phyloP scores from a whole-genome alignment of 2,113 vertebrate species.

The Gymnocephalus cernua region DNA sequence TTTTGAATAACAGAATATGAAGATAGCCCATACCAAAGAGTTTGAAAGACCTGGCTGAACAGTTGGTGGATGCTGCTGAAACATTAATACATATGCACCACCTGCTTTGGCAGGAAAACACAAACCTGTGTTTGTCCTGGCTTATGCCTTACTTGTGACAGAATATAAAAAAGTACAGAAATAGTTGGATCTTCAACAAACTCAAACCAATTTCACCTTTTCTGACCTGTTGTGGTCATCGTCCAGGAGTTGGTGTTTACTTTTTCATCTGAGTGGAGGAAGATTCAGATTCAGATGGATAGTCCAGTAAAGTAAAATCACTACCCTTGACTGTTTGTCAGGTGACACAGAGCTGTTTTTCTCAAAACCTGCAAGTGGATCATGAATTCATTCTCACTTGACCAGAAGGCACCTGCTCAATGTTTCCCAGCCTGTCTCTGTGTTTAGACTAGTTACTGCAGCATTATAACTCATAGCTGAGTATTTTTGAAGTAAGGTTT shows the following conservation, averaged over 20 bases:
- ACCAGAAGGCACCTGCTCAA: neutral
- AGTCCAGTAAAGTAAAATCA: conserved; percentile 1
- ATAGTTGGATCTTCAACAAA: conserved; percentile 8
- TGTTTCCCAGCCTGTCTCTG: neutral
- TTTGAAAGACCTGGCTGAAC: neutral
- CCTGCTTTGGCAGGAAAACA: conserved; percentile 11
- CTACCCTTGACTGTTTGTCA: conserved; percentile 5
- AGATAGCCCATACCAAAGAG: neutral
- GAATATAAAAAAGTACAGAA: conserved; percentile 7
- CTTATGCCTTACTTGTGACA: conserved; percentile 7
- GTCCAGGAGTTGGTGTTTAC: conserved; percentile 19
- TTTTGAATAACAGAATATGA: neutral
- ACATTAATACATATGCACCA: neutral
- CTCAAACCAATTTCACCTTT: conserved; percentile 34
- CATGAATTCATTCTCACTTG: neutral
- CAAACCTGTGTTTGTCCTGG: neutral
- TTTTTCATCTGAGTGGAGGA: conserved; percentile 12
- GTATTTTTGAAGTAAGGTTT: conserved; percentile 5
- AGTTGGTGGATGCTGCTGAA: neutral
- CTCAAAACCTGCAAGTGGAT: conserved; percentile 3
- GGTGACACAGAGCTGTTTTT: conserved; percentile 14
- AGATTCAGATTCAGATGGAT: conserved; percentile 4
- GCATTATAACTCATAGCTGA: neutral
- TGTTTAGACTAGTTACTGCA: neutral
- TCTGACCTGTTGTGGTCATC: conserved; percentile 41